Percentiles rank a stretch among this genome's conserved stretches.
Conservation (phyloP, 2,113 vertebrate genomes). For the Macquaria ambigua region DNA sequence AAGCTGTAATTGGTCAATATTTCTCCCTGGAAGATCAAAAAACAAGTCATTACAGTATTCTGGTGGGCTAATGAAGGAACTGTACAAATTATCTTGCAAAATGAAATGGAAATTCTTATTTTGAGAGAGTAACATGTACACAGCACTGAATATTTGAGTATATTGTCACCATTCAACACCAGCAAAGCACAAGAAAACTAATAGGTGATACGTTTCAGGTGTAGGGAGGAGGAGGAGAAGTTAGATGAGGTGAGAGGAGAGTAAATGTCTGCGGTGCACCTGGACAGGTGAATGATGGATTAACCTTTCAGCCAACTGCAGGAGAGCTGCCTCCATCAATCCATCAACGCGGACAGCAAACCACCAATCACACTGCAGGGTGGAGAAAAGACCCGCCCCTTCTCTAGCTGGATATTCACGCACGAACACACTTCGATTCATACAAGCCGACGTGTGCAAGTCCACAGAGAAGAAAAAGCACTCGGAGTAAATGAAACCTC, state of each 20-base stretch:
- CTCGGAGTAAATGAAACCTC: constrained; percentile 32
- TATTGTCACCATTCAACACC: not conserved
- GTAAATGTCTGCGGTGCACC: constrained; percentile 35
- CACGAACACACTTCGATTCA: constrained; percentile 6
- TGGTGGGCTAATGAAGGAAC: not conserved
- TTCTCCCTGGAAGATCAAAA: constrained; percentile 5
- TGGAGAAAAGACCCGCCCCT: constrained; percentile 49
- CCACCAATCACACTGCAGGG: constrained; percentile 79
- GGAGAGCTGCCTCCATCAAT: constrained; percentile 71
- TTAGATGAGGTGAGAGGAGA: constrained; percentile 26
- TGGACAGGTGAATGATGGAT: constrained; percentile 74
- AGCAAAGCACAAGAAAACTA: not conserved
- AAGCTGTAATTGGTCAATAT: not conserved
- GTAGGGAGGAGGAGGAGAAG: not conserved
- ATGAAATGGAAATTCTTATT: not conserved
- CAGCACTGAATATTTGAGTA: not conserved
- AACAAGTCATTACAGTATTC: not conserved
- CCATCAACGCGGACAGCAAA: constrained; percentile 65
- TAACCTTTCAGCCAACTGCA: constrained; percentile 65
- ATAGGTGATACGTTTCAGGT: not conserved
- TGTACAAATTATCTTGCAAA: not conserved
- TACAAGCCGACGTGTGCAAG: constrained; percentile 4
- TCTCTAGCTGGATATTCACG: constrained; percentile 12
- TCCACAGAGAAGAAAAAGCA: not conserved
- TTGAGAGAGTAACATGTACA: not conserved